Evolutionary conservation across 2,888 invertebrate genomes (phyloP).

Genomic region (Tolmerus cingulatus): DNA sequence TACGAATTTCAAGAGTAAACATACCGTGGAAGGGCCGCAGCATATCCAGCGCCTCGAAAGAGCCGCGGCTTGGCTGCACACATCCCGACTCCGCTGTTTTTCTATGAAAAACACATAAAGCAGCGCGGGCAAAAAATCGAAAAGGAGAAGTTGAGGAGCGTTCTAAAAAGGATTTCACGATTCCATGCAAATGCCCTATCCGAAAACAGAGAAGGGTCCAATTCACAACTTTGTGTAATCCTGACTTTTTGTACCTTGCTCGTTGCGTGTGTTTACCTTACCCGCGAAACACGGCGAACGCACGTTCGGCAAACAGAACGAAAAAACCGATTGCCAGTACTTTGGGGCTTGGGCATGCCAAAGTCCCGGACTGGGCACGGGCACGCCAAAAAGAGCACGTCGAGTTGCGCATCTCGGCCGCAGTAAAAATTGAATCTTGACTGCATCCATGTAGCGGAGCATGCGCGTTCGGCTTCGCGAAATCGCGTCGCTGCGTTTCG

Average conservation of each 20-base stretch:
- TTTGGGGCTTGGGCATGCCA: background rate
- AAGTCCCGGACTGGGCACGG: background rate
- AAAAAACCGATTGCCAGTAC: background rate
- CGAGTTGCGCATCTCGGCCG: background rate
- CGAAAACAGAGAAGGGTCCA: slow-evolving; percentile 1
- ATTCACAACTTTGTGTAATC: slow-evolving; percentile 3
- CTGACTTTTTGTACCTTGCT: background rate
- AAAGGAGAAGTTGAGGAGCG: background rate
- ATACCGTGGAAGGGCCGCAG: background rate
- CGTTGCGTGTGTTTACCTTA: background rate
- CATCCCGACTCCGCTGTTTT: background rate
- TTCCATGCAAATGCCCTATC: background rate
- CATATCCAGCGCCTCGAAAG: background rate
- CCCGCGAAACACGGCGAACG: background rate
- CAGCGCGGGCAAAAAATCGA: background rate
- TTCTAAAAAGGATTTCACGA: slow-evolving; percentile 13
- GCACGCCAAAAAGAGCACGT: background rate
- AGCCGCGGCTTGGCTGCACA: background rate
- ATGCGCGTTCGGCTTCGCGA: background rate
- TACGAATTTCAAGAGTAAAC: slow-evolving; percentile 6
- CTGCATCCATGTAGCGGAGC: background rate
- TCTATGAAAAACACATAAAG: background rate
- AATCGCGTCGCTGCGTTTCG: background rate
- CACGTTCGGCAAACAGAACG: background rate
- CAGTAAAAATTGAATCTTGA: background rate